These are phyloP conservation scores for Chlorocebus sabaeus DNA, from an alignment of 2,113 vertebrate genomes.

Conservation along the genomic window DNA sequence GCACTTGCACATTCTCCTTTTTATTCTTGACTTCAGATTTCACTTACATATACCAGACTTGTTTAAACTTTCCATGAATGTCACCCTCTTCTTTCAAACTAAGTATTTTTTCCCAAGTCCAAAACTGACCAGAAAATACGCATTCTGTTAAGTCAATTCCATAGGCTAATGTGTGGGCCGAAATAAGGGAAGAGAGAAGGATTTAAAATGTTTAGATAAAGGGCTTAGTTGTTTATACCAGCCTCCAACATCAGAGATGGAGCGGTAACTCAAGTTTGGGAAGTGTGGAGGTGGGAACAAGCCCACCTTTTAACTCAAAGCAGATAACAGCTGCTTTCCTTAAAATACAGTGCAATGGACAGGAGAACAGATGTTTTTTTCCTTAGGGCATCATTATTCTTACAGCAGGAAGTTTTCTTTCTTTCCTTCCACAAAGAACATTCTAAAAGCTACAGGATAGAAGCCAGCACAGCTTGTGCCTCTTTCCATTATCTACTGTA, in stretches of 20 bases:
- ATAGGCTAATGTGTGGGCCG: not conserved
- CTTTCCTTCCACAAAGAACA: not conserved
- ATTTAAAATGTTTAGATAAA: not conserved
- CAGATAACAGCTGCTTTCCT: constrained; percentile 5
- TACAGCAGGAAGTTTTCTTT: not conserved
- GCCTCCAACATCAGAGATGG: not conserved
- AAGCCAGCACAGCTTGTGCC: not conserved
- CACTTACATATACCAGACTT: accelerated
- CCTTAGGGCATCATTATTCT: not conserved
- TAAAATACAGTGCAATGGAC: accelerated
- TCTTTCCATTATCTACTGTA: not conserved
- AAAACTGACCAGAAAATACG: not conserved
- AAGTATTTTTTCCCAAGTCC: not conserved
- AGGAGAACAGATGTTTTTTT: constrained; percentile 19
- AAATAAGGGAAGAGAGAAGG: not conserved
- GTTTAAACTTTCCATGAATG: not conserved
- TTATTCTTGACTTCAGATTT: accelerated
- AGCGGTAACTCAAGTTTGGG: not conserved
- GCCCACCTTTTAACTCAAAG: not conserved
- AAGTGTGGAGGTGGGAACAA: not conserved
- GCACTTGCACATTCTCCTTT: not conserved
- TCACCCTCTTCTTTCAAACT: not conserved
- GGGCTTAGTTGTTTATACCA: not conserved
- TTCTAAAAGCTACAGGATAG: not conserved
- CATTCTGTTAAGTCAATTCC: not conserved